Conservation (phyloP, 2,113 vertebrate genomes). For the Psammodynastes pulverulentus region DNA sequence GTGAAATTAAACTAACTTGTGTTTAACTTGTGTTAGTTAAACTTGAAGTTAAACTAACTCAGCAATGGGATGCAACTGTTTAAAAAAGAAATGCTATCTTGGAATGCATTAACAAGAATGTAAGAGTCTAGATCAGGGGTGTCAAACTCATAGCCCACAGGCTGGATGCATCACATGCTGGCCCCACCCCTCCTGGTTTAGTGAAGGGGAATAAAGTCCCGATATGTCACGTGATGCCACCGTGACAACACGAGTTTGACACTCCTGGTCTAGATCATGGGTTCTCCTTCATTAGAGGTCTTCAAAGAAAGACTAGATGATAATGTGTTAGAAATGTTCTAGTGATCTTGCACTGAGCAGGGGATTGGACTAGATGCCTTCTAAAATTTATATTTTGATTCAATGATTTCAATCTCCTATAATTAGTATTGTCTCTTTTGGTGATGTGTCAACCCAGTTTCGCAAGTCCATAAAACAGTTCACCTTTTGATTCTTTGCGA, state of each 20-base stretch:
- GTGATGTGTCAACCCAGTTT: not conserved
- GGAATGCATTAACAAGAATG: not conserved
- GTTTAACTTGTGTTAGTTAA: no score
- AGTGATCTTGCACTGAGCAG: not conserved
- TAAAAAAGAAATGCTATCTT: not conserved
- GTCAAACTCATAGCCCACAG: no score
- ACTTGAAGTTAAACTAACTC: not conserved
- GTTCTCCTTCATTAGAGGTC: not conserved
- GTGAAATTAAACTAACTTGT: not conserved
- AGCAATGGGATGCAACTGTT: not conserved
- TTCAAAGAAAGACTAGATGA: not conserved
- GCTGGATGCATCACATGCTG: no score
- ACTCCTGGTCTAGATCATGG: not conserved
- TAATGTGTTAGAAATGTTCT: not conserved
- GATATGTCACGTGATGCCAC: no score
- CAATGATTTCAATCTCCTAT: not conserved
- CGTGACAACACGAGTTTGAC: no score
- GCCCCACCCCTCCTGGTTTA: no score
- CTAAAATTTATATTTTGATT: not conserved
- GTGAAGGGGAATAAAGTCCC: no score
- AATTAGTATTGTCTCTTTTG: not conserved
- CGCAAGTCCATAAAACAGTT: not conserved
- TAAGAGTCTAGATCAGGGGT: not conserved
- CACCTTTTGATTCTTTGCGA: not conserved
- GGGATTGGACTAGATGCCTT: not conserved